Base-by-base conservation (phyloP, 2,888 invertebrate species). In the Scaptomyza reducta region DNA sequence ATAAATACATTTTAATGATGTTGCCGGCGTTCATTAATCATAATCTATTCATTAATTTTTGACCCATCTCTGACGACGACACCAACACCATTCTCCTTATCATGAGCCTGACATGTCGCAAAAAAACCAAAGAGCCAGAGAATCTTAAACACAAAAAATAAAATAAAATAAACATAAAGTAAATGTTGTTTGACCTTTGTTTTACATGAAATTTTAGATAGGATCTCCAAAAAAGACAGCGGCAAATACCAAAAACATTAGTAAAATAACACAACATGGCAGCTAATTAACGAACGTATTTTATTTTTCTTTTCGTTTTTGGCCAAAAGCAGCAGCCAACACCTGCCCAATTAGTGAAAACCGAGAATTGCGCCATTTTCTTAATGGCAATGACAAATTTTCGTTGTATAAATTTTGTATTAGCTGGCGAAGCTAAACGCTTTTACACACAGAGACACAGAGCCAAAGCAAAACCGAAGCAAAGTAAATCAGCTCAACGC, bases 31-130 rank as follows among this genome's bases (percentile, higher is more conserved):
- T 87, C 84, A 85, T 85, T 85, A 85, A 85, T 85, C 84, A 85
- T 87, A 85, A 85, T 85, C 84, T 85, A 85, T 85, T 85, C 87
- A 85, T 85, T 85, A 85, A 85, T 85, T 82, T 86, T 83, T 71
- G 79, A 59, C 35, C 45, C 56, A 56, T 25, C 58, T 47, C 56
- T 22, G 10, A 42, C 27, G 9, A 38, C 27, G 41, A 13, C 31
- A n/a, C 33, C 22, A 18, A 10, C n/a, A 22, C 25, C 38, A n/a
- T 40, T 18, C 14, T 40, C n/a, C 29, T 18, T 11, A 18, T 22
- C 27, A 16, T 2, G 13, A 25, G 27, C 45, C 74, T 85, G 84
- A 85, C 84, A 85, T 79, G 75, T 82, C 75, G 40, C 0, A 16
- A 16, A 40, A 40, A 40, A 40, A 5, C 16, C 3, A 40, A 10